phyloP scores from a whole-genome alignment of 2,888 invertebrate species.

The Aleiodes alternator region DNA sequence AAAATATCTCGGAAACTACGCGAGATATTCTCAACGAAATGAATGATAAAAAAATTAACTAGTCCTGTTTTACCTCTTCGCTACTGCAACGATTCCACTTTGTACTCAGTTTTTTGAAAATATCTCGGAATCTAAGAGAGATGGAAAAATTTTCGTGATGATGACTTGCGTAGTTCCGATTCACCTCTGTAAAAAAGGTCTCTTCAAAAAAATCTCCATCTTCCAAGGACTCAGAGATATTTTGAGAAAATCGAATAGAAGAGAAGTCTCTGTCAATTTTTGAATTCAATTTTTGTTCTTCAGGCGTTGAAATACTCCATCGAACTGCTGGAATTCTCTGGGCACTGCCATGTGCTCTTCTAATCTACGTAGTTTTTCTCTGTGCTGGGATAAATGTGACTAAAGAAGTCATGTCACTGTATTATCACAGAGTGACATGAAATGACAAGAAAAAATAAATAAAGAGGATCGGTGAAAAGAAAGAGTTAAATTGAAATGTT shows the following conservation, averaged over 20 bases:
- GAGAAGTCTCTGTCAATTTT: neutral
- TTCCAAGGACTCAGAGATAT: neutral
- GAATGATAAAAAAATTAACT: too few species aligned
- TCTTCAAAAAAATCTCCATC: neutral
- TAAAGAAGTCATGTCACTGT: slow-evolving; percentile 87
- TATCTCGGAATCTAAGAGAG: too few species aligned
- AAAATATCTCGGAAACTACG: too few species aligned
- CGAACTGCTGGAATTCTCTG: slow-evolving; percentile 90
- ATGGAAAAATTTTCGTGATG: too few species aligned
- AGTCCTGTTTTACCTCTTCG: too few species aligned
- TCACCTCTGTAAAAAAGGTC: neutral
- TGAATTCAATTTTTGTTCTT: slow-evolving; percentile 65
- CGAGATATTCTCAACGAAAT: too few species aligned
- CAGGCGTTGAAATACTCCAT: slow-evolving; percentile 91
- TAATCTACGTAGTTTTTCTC: slow-evolving; percentile 87
- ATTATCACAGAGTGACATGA: slow-evolving; percentile 86
- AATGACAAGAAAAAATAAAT: slow-evolving; percentile 23
- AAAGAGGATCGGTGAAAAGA: neutral
- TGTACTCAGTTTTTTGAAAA: too few species aligned
- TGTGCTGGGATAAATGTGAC: slow-evolving; percentile 91
- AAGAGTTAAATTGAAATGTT: too few species aligned
- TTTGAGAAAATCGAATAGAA: slow-evolving; percentile 2
- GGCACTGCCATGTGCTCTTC: slow-evolving; percentile 86
- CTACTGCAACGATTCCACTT: too few species aligned
- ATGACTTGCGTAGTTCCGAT: too few species aligned